phyloP scores from a whole-genome alignment of 1,140 invertebrate species.

The Drosophila lacertosa region DNA sequence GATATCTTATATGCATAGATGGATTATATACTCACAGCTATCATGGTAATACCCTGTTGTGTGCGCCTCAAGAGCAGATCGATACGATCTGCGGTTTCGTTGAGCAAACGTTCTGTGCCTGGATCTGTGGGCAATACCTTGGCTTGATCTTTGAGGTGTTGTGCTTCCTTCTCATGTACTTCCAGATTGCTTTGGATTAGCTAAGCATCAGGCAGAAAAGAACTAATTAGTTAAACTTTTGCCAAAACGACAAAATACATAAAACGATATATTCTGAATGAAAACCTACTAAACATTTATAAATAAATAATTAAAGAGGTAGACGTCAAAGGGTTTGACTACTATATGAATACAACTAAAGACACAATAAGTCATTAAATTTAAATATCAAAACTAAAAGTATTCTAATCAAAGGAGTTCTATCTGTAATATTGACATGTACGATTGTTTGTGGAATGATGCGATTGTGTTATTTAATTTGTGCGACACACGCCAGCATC shows the following conservation, averaged over 20 bases:
- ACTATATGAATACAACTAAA: slow-evolving; percentile 30
- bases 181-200: slow-evolving; percentile 83
- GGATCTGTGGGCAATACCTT: slow-evolving; percentile 72
- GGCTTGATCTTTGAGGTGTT: slow-evolving; percentile 62
- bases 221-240: slow-evolving; percentile 15
- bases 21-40: slow-evolving; percentile 65
- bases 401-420: slow-evolving; percentile 36
- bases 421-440: slow-evolving; percentile 43
- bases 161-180: slow-evolving; percentile 73
- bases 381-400: slow-evolving; percentile 28
- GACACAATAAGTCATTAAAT: not conserved
- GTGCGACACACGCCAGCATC: slow-evolving; percentile 78
- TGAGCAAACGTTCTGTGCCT: slow-evolving; percentile 69
- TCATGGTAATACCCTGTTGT: slow-evolving; percentile 81
- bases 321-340: slow-evolving; percentile 44
- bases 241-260: slow-evolving; percentile 4
- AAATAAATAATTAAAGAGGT: slow-evolving; percentile 13
- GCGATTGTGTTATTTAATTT: slow-evolving; percentile 76
- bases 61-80: slow-evolving; percentile 75
- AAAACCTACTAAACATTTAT: slow-evolving; percentile 21
- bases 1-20: not conserved
- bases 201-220: slow-evolving; percentile 44
- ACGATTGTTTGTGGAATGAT: slow-evolving; percentile 79
- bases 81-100: slow-evolving; percentile 76
- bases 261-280: slow-evolving; percentile 3